These are phyloP conservation scores for Sphenodon punctatus DNA, from an alignment of 2,797 vertebrate genomes.

Conservation along the genomic window DNA sequence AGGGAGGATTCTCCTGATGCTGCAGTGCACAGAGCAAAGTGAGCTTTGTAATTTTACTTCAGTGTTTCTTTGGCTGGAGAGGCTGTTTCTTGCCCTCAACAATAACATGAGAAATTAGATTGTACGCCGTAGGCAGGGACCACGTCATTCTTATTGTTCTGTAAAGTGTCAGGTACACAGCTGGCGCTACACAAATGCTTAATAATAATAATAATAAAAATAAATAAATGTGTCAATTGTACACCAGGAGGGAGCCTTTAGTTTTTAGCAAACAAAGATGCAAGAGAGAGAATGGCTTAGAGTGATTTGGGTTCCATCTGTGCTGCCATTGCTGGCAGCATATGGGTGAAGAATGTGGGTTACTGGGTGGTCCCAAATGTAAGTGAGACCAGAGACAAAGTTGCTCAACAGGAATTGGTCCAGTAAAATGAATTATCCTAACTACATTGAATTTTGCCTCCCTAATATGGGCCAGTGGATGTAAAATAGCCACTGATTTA, in stretches of 20 bases:
- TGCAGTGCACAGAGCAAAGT: background rate
- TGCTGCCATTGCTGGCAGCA: background rate
- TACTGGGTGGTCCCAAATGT: too few species aligned
- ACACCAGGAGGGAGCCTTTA: background rate
- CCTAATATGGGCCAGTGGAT: too few species aligned
- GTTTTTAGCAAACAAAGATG: background rate
- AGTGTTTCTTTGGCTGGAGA: background rate
- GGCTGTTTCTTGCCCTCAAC: background rate
- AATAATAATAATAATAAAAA: too few species aligned
- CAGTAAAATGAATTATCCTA: background rate
- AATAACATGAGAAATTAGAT: too few species aligned
- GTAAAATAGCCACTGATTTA: too few species aligned
- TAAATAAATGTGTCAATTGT: background rate
- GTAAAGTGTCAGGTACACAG: too few species aligned
- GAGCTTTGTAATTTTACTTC: background rate
- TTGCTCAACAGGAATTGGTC: background rate
- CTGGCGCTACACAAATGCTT: too few species aligned
- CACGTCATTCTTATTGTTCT: too few species aligned
- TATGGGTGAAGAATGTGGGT: too few species aligned
- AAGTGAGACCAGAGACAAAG: background rate
- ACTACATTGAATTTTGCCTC: too few species aligned
- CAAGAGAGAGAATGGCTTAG: background rate
- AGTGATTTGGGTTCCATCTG: background rate
- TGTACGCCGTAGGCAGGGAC: too few species aligned
- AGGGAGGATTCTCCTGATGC: background rate